Evolutionary conservation across 2,797 vertebrate genomes (phyloP).

Genomic region (Gallinago nigripennis): DNA sequence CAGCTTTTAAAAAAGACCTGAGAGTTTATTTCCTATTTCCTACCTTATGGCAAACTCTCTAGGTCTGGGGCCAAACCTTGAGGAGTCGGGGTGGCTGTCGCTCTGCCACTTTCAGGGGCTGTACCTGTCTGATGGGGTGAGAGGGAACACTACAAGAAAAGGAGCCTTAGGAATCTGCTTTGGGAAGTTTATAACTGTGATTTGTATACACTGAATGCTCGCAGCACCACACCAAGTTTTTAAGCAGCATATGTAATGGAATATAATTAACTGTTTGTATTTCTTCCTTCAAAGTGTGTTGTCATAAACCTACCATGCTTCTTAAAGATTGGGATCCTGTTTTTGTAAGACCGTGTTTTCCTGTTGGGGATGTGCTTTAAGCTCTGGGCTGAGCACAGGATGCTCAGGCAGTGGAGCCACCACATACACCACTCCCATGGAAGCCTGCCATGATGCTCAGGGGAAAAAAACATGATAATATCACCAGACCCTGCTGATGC

Average conservation of each 20-base stretch:
- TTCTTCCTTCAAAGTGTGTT: background rate
- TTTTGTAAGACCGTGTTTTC: background rate
- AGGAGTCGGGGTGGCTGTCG: background rate
- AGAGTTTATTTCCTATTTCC: background rate
- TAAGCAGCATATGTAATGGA: background rate
- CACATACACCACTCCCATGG: rapidly evolving
- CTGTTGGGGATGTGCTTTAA: background rate
- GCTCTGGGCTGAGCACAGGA: background rate
- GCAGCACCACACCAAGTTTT: background rate
- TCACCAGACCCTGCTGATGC: background rate
- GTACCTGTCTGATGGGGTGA: background rate
- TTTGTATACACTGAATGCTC: rapidly evolving
- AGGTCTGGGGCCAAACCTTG: background rate
- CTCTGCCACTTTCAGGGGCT: background rate
- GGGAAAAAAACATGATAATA: background rate
- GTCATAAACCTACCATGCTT: background rate
- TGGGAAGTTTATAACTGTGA: background rate
- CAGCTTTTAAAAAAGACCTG: background rate
- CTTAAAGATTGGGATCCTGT: background rate
- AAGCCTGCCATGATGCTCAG: background rate
- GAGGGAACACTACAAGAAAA: background rate
- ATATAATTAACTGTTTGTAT: background rate
- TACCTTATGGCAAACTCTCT: background rate
- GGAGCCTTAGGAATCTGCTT: background rate
- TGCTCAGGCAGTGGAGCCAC: background rate